phyloP scores from a whole-genome alignment of 30 jellyfish, hydroid and myxozoan species.

The Catostylus mosaicus region DNA sequence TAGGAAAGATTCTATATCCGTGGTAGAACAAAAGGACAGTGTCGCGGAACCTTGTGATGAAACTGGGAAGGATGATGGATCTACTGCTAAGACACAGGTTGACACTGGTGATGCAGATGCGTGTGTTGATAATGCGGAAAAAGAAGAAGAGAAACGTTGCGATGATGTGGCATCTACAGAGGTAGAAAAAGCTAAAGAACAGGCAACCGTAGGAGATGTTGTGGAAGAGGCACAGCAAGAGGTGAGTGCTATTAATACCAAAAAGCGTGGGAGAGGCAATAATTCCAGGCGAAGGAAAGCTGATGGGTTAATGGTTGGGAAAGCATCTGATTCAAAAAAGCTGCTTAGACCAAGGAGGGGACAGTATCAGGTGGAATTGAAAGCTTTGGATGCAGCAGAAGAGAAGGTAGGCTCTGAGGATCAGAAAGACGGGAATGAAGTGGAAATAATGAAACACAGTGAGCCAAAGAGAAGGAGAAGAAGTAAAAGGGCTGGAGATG shows the following conservation, averaged over 20 bases:
- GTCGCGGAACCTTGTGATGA: not conserved
- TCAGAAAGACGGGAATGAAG: not conserved
- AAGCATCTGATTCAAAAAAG: not conserved
- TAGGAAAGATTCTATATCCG: too few species aligned
- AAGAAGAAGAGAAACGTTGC: not conserved
- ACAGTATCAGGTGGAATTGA: not conserved
- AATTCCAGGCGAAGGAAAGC: slow-evolving; percentile 21
- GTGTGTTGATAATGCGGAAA: not conserved
- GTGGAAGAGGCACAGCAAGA: not conserved
- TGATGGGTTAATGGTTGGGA: not conserved
- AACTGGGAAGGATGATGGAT: not conserved
- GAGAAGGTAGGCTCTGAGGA: not conserved
- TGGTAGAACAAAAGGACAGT: too few species aligned
- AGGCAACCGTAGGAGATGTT: not conserved
- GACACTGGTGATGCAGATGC: not conserved
- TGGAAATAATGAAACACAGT: not conserved
- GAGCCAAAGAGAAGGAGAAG: not conserved
- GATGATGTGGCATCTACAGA: not conserved
- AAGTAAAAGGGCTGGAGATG: not conserved
- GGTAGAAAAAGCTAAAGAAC: not conserved
- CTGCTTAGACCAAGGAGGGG: slow-evolving; percentile 46
- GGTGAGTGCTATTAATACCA: not conserved
- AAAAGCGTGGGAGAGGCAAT: not conserved
- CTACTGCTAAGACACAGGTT: not conserved
- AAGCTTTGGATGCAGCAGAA: not conserved